A percentile compares a stretch with the other conserved stretches of the same genome.
Evolutionary conservation across 2,113 vertebrate genomes (phyloP).

Genomic region (Cheirogaleus medius): DNA sequence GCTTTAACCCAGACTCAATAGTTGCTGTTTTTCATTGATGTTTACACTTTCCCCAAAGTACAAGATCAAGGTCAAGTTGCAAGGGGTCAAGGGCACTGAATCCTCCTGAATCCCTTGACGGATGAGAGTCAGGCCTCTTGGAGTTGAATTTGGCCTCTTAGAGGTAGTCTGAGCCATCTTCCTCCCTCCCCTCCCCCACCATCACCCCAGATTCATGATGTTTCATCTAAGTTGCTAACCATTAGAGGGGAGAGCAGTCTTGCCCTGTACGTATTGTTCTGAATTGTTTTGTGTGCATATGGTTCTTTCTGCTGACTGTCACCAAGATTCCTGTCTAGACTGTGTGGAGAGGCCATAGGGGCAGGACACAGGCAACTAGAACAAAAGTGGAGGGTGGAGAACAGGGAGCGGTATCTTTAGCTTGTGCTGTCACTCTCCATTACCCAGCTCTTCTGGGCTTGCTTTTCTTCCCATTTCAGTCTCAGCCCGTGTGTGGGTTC

Average conservation of each 20-base stretch:
- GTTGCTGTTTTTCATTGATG: not conserved
- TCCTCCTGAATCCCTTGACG: not conserved
- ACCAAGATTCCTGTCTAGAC: not conserved
- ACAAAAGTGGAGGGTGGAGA: not conserved
- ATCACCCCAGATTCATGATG: not conserved
- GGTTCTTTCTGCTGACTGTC: not conserved
- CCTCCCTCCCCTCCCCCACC: not conserved
- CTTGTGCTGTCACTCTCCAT: not conserved
- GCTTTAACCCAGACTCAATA: not conserved
- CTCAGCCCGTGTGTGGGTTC: not conserved
- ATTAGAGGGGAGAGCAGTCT: not conserved
- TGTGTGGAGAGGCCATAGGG: not conserved
- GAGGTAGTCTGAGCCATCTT: not conserved
- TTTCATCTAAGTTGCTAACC: not conserved
- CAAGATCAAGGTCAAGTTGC: too few relatives aligned
- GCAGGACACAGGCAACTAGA: not conserved
- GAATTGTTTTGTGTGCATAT: not conserved
- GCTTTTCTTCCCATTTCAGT: not conserved
- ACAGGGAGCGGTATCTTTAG: not conserved
- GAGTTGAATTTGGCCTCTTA: not conserved
- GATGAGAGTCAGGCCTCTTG: not conserved
- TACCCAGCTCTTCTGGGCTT: not conserved
- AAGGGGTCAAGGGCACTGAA: not conserved
- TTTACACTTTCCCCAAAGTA: not conserved
- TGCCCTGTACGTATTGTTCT: not conserved